Evolutionary conservation across 2,888 invertebrate genomes (phyloP).

Genomic region (Agrypnus murinus): DNA sequence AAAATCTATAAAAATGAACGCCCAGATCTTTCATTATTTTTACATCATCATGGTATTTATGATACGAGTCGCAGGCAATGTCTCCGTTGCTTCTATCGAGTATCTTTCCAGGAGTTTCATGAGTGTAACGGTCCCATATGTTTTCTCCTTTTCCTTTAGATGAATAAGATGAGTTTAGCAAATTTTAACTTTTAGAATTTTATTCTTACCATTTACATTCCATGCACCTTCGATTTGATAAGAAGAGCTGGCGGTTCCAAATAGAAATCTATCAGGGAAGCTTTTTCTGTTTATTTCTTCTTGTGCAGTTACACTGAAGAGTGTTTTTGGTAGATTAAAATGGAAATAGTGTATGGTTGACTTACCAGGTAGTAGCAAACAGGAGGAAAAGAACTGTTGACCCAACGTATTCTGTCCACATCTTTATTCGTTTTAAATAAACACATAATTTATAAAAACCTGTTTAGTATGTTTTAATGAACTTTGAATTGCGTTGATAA

Average conservation of each 20-base stretch:
- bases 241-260: slow-evolving; percentile 78
- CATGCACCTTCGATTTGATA: slow-evolving; percentile 78
- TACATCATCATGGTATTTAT: slow-evolving; percentile 77
- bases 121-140: slow-evolving; percentile 81
- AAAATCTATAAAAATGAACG: slow-evolving; percentile 75
- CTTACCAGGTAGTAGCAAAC: no score
- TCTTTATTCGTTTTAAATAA: no score
- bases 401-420: no score
- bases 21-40: slow-evolving; percentile 74
- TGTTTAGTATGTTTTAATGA: no score
- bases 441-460: no score
- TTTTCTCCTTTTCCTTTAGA: slow-evolving; percentile 76
- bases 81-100: slow-evolving; percentile 76
- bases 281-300: no score
- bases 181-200: slow-evolving; percentile 34
- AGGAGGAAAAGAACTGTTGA: no score
- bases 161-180: not conserved
- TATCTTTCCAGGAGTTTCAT: slow-evolving; percentile 72
- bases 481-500: no score
- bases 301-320: no score
- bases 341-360: no score
- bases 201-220: slow-evolving; percentile 68
- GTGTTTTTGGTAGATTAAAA: no score
- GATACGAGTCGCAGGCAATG: slow-evolving; percentile 80
- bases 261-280: slow-evolving; percentile 62